A percentile compares a stretch with the other conserved stretches of the same genome.
These are phyloP conservation scores for Hipparchia semele DNA, from an alignment of 2,888 invertebrate species.

Conservation along the genomic window DNA sequence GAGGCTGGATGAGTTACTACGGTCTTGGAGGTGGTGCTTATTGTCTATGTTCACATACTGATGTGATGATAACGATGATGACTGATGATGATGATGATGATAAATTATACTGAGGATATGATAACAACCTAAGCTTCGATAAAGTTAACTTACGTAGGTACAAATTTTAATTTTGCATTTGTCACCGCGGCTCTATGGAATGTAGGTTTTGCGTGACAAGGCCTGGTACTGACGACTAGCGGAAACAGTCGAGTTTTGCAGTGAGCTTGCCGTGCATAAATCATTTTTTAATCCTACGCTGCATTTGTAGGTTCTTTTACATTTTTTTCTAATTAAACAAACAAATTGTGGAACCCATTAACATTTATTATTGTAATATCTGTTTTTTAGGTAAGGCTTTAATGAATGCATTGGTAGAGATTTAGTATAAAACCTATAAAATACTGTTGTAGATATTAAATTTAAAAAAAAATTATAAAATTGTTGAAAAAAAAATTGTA, in stretches of 20 bases:
- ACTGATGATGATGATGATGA: background rate
- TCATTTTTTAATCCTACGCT: constrained; percentile 8
- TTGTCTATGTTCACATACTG: too few relatives aligned
- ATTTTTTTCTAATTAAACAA: background rate
- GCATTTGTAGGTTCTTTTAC: background rate
- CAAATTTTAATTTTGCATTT: constrained; percentile 17
- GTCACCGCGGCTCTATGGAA: constrained; percentile 20
- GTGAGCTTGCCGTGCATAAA: constrained; percentile 19
- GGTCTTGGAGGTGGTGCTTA: too few relatives aligned
- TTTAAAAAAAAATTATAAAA: too few relatives aligned
- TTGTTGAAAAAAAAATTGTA: too few relatives aligned
- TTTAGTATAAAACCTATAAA: too few relatives aligned
- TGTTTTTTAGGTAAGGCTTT: background rate
- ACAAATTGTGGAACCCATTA: background rate
- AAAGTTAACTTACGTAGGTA: constrained; percentile 9
- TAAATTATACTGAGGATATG: background rate
- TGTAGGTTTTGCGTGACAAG: constrained; percentile 20
- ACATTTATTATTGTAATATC: background rate
- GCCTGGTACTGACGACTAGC: constrained; percentile 7
- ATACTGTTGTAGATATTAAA: too few relatives aligned
- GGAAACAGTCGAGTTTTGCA: constrained; percentile 20
- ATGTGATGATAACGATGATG: too few relatives aligned
- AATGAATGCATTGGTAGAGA: too few relatives aligned
- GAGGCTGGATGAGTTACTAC: too few relatives aligned
- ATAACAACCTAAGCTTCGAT: background rate